Percentiles rank a stretch among this genome's conserved stretches.
Conservation (phyloP, 2,113 vertebrate species). For the Anoura caudifer region DNA sequence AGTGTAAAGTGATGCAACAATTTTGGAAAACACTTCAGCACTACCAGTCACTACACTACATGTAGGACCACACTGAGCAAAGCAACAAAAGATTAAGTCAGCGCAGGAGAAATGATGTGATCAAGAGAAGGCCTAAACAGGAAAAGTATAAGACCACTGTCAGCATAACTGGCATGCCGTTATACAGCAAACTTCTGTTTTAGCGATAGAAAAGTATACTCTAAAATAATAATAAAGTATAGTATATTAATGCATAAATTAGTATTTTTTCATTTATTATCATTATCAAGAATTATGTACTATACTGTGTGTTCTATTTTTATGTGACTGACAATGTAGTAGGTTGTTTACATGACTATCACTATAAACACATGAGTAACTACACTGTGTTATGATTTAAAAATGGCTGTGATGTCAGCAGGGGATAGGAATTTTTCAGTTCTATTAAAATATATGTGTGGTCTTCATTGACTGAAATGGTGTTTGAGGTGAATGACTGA, state of each 20-base stretch:
- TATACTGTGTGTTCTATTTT: neutral
- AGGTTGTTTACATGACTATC: neutral
- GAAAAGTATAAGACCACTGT: too few relatives aligned
- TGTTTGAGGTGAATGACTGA: neutral
- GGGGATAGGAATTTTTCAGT: neutral
- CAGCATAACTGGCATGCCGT: too few relatives aligned
- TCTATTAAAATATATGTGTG: neutral
- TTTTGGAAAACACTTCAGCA: neutral
- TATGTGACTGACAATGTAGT: neutral
- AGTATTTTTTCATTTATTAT: neutral
- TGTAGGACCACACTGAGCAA: neutral
- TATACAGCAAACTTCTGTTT: neutral
- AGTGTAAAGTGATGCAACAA: neutral
- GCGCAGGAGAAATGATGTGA: neutral
- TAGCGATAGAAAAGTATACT: neutral
- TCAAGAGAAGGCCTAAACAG: neutral
- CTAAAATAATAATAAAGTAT: neutral
- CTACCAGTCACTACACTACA: neutral
- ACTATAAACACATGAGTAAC: neutral
- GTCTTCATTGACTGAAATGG: neutral
- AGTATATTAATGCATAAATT: neutral
- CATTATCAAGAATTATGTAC: neutral
- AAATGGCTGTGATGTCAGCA: neutral
- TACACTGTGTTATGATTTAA: neutral
- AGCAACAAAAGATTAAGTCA: neutral